Evolutionary conservation across 2,797 vertebrate species (phyloP).

Genomic region (Salarias fasciatus): DNA sequence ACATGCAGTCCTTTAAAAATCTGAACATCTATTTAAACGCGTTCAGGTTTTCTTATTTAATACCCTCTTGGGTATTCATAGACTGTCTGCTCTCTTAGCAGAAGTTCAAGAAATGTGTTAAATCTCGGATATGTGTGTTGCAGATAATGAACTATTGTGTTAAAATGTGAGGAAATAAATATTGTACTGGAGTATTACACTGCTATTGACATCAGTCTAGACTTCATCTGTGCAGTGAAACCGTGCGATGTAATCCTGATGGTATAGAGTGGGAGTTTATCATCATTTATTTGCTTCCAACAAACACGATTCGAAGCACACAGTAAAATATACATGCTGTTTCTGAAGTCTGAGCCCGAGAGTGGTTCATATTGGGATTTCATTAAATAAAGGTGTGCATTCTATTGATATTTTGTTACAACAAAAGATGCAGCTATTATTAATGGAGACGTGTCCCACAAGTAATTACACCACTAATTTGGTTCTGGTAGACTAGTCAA

Average conservation of each 20-base stretch:
- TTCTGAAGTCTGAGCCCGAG: conserved; percentile 24
- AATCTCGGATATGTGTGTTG: conserved; percentile 2
- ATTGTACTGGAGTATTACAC: too few relatives aligned
- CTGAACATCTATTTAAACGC: conserved; percentile 50
- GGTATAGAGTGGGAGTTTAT: too few relatives aligned
- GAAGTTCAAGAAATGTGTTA: conserved; percentile 1
- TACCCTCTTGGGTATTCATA: neutral
- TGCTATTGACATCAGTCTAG: too few relatives aligned
- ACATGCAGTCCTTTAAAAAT: conserved; percentile 61
- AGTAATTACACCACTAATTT: conserved; percentile 79
- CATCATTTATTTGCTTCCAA: too few relatives aligned
- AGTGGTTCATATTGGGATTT: conserved; percentile 61
- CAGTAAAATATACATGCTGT: conserved; percentile 17
- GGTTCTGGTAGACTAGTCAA: conserved; percentile 63
- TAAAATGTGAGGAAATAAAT: conserved; percentile 36
- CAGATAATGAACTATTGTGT: conserved; percentile 1
- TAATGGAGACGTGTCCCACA: conserved; percentile 73
- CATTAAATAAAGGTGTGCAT: conserved; percentile 55
- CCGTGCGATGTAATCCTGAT: too few relatives aligned
- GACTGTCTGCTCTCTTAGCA: too few relatives aligned
- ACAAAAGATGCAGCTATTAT: conserved; percentile 63
- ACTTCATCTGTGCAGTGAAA: conserved; percentile 43
- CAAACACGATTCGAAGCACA: conserved; percentile 3
- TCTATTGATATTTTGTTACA: conserved; percentile 69
- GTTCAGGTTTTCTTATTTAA: conserved; percentile 63